These are phyloP conservation scores for Ivindomyrus marchei DNA, from an alignment of 2,113 vertebrate genomes.

Conservation along the genomic window DNA sequence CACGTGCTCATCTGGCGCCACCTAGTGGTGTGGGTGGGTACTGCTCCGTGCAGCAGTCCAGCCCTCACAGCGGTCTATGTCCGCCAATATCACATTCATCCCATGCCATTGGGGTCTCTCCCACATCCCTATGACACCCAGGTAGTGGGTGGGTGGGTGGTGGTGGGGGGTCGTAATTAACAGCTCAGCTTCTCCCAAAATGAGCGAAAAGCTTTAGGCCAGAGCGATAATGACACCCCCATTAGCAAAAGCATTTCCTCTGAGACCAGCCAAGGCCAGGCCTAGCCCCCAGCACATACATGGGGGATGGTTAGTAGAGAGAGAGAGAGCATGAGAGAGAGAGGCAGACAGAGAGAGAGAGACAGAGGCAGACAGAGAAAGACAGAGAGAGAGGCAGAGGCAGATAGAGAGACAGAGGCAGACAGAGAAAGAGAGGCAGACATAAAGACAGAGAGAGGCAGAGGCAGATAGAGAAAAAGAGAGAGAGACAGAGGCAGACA, in stretches of 20 bases:
- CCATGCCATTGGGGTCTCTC: neutral
- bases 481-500: neutral
- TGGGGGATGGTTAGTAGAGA: neutral
- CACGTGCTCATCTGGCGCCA: neutral
- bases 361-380: too few species aligned
- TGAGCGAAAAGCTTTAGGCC: neutral
- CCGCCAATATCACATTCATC: neutral
- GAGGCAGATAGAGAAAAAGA: neutral
- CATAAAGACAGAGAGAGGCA: neutral
- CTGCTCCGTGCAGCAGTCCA: neutral
- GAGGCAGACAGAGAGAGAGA: neutral
- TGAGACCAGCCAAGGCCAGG: neutral
- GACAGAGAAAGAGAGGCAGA: too few species aligned
- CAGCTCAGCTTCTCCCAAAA: neutral
- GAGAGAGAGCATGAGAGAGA: neutral
- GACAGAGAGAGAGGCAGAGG: too few species aligned
- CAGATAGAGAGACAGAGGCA: too few species aligned
- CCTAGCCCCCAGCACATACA: too few species aligned
- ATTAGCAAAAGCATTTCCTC: neutral
- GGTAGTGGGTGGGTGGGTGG: neutral
- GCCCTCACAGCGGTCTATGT: neutral
- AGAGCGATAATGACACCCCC: neutral
- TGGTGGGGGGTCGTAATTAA: neutral
- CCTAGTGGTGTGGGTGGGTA: neutral
- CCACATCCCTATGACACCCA: neutral